Conservation (phyloP, 2,888 invertebrate genomes). For the Synanthedon tipuliformis region DNA sequence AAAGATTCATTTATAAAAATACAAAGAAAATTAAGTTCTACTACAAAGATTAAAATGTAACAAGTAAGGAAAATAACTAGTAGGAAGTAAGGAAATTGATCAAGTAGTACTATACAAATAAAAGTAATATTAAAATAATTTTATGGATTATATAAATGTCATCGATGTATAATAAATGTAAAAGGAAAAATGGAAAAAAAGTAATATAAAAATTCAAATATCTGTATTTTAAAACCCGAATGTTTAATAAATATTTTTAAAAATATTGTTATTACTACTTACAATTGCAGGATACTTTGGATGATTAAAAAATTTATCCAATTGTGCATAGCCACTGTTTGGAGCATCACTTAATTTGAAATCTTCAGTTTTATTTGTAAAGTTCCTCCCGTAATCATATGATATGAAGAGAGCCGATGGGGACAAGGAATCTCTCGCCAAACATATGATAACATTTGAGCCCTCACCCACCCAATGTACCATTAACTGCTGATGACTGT, state of each 20-base stretch:
- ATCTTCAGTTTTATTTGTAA: slow-evolving; percentile 77
- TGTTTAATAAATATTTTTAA: too few relatives aligned
- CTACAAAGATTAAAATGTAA: too few relatives aligned
- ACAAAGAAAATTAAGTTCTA: too few relatives aligned
- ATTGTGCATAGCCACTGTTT: slow-evolving; percentile 72
- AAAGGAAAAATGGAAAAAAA: not conserved
- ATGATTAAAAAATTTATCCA: slow-evolving; percentile 89
- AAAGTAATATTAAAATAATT: too few relatives aligned
- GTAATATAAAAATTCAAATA: too few relatives aligned
- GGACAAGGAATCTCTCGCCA: slow-evolving; percentile 82
- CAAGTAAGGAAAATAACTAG: too few relatives aligned
- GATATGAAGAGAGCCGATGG: slow-evolving; percentile 88
- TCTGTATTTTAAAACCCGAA: too few relatives aligned
- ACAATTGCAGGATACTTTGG: slow-evolving; percentile 83
- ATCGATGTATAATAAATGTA: too few relatives aligned
- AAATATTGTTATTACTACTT: slow-evolving; percentile 46
- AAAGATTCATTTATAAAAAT: not conserved
- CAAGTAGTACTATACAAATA: too few relatives aligned
- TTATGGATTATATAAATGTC: not conserved
- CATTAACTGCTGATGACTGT: slow-evolving; percentile 89
- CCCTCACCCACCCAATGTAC: slow-evolving; percentile 94
- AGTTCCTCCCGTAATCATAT: slow-evolving; percentile 86
- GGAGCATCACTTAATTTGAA: slow-evolving; percentile 70
- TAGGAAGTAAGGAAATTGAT: too few relatives aligned
- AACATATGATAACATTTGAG: slow-evolving; percentile 87